Percentiles rank a stretch among this genome's conserved stretches.
These are phyloP conservation scores for Psammodynastes pulverulentus DNA, from an alignment of 2,113 vertebrate species.

Conservation along the genomic window DNA sequence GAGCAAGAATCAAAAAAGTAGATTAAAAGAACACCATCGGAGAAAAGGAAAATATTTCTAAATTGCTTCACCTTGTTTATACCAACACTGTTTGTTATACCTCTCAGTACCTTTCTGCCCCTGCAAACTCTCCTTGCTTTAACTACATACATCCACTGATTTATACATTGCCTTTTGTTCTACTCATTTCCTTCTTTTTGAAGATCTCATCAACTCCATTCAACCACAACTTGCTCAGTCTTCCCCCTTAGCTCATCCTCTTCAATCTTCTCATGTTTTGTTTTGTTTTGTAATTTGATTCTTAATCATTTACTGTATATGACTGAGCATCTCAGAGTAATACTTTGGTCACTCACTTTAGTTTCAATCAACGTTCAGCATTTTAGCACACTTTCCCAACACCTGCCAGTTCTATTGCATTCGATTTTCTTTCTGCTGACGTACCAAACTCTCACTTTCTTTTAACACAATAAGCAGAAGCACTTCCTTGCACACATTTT, in stretches of 20 bases:
- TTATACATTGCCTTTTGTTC: background rate
- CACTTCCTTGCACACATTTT: background rate
- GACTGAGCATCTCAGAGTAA: background rate
- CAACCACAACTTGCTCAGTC: background rate
- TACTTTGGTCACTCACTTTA: background rate
- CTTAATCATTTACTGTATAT: background rate
- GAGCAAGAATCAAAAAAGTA: background rate
- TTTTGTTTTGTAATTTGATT: background rate
- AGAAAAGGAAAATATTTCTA: background rate
- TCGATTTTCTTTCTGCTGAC: background rate
- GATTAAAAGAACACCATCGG: background rate
- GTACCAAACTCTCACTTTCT: background rate
- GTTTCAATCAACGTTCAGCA: background rate
- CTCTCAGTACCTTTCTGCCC: background rate
- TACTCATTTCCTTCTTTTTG: background rate
- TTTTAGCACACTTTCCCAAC: background rate
- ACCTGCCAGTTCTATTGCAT: background rate
- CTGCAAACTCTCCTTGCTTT: background rate
- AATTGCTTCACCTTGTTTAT: background rate
- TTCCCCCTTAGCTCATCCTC: background rate
- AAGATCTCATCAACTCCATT: background rate
- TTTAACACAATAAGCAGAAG: background rate
- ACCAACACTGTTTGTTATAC: background rate
- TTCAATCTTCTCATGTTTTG: background rate
- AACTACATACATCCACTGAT: background rate